A percentile compares a stretch with the other conserved stretches of the same genome.
phyloP scores from a whole-genome alignment of 2,113 vertebrate genomes.

The Gavialis gangeticus region DNA sequence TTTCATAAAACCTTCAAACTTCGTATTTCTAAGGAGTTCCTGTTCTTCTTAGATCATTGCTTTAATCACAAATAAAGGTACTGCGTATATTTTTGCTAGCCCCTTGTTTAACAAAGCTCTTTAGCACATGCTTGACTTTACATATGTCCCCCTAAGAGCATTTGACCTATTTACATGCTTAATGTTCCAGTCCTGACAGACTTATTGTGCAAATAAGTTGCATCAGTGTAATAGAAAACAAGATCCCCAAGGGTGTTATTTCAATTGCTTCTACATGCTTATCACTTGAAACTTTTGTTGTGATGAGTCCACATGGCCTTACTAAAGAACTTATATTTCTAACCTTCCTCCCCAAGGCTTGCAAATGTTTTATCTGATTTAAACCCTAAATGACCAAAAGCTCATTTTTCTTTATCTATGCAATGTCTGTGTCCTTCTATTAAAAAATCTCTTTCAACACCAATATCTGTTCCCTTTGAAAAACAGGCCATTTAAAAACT shows the following conservation, averaged over 20 bases:
- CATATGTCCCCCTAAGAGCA: background rate
- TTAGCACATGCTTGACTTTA: background rate
- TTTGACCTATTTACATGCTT: background rate
- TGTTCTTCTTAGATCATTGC: background rate
- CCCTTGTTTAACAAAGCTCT: background rate
- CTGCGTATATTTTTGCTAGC: background rate
- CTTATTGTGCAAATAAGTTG: background rate
- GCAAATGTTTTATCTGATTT: background rate
- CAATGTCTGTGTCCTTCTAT: background rate
- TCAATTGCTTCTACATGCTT: too few relatives aligned
- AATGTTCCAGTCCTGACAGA: background rate
- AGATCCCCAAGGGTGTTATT: too few relatives aligned
- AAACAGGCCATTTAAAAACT: background rate
- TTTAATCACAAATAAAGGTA: background rate
- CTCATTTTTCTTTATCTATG: background rate
- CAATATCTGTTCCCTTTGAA: background rate
- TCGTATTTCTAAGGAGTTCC: background rate
- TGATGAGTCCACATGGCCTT: rapidly evolving
- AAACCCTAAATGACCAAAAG: background rate
- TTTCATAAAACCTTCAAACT: rapidly evolving
- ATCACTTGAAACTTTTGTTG: background rate
- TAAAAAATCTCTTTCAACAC: background rate
- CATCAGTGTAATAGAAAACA: background rate
- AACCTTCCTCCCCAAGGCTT: background rate
- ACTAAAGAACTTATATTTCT: background rate